A percentile compares a stretch with the other conserved stretches of the same genome.
phyloP scores from a whole-genome alignment of 2,888 invertebrate species.

The Ethmia dodecea region DNA sequence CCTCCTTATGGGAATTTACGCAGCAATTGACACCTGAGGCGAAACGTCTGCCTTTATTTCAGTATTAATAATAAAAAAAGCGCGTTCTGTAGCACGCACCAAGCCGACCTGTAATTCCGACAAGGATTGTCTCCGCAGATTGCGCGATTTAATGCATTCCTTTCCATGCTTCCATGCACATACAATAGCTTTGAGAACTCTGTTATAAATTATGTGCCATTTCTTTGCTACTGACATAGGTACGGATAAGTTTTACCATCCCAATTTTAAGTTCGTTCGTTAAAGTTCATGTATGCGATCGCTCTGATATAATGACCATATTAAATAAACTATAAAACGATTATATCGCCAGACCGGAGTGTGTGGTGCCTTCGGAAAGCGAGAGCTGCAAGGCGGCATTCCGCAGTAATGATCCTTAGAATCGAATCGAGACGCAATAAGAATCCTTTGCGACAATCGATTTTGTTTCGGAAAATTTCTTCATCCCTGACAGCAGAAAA shows the following conservation, averaged over 20 bases:
- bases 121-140: constrained; percentile 33
- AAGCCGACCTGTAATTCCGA: constrained; percentile 40
- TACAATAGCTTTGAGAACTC: background rate
- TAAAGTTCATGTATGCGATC: constrained; percentile 23
- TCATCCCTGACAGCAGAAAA: no score
- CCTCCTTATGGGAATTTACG: constrained; percentile 38
- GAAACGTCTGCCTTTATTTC: constrained; percentile 23
- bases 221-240: no score
- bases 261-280: no score
- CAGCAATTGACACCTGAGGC: constrained; percentile 52
- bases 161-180: background rate
- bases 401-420: constrained; percentile 64
- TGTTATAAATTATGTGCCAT: no score
- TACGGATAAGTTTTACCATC: no score
- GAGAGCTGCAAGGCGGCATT: constrained; percentile 66
- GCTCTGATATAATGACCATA: constrained; percentile 29
- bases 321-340: constrained; percentile 54
- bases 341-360: constrained; percentile 31
- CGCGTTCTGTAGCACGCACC: constrained; percentile 24
- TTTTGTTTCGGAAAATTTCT: constrained; percentile 24
- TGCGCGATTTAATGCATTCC: constrained; percentile 10
- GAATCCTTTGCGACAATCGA: constrained; percentile 46
- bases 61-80: constrained; percentile 17
- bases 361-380: constrained; percentile 41
- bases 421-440: constrained; percentile 31